These are phyloP conservation scores for Psephotus haematonotus DNA, from an alignment of 2,113 vertebrate species.

Conservation along the genomic window DNA sequence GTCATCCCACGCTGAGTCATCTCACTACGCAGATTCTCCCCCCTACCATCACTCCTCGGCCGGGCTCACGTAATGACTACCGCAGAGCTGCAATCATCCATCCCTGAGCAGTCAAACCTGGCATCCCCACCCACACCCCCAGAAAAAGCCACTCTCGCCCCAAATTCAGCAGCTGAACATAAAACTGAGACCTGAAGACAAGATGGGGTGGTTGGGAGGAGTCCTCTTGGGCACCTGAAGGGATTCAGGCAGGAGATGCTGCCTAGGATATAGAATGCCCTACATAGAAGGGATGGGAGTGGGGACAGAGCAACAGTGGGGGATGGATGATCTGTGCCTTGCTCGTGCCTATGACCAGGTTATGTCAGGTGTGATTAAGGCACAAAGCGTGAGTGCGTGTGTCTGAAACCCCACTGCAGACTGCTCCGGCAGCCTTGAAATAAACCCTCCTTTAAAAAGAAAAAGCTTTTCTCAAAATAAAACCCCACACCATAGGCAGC, in stretches of 20 bases:
- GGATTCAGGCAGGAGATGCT: neutral
- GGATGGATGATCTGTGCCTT: neutral
- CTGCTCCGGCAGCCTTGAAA: neutral
- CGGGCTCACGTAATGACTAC: neutral
- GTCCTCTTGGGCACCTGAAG: neutral
- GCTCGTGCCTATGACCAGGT: constrained; percentile 8
- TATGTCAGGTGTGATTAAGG: constrained; percentile 58
- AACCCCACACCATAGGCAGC: neutral
- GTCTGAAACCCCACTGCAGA: neutral
- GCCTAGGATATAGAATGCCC: neutral
- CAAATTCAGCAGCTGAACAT: neutral
- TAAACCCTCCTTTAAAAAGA: neutral
- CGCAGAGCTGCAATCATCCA: neutral
- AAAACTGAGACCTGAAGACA: neutral
- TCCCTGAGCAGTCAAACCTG: neutral
- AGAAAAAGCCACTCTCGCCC: neutral
- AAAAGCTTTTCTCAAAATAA: too few species aligned
- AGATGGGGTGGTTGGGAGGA: neutral
- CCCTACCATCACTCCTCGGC: neutral
- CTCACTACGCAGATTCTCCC: neutral
- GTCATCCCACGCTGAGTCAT: neutral
- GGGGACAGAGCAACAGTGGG: neutral
- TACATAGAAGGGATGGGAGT: neutral
- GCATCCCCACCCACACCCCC: neutral
- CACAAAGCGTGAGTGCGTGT: neutral